Conservation (phyloP, 2,888 invertebrate species). For the Rhaphigaster nebulosa region DNA sequence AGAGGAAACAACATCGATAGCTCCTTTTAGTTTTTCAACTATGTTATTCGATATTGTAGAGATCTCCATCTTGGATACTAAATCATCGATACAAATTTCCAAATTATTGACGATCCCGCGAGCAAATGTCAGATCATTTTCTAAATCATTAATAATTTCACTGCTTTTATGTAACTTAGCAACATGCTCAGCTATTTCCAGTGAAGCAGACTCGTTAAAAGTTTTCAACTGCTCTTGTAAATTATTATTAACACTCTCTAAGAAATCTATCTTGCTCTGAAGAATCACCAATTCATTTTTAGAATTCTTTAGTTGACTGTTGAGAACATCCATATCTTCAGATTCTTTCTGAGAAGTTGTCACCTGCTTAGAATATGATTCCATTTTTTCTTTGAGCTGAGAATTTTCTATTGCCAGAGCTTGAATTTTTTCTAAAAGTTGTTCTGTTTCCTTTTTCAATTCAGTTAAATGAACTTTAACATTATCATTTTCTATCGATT, state of each 20-base stretch:
- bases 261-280: conserved; percentile 33
- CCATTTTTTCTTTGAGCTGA: conserved; percentile 40
- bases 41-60: background rate
- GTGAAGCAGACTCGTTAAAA: background rate
- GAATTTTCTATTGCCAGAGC: conserved; percentile 47
- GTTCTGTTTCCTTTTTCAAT: conserved; percentile 17
- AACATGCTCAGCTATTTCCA: conserved; percentile 27
- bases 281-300: background rate
- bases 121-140: background rate
- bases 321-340: background rate
- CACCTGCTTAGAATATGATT: conserved; percentile 30
- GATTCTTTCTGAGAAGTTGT: conserved; percentile 33
- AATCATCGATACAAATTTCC: conserved; percentile 31
- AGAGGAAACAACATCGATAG: background rate
- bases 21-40: conserved; percentile 42
- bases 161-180: background rate
- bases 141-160: conserved; percentile 20
- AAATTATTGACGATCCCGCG: background rate
- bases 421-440: conserved; percentile 53
- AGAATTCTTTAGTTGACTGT: background rate
- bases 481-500: conserved; percentile 52
- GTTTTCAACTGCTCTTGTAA: conserved; percentile 36
- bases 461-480: conserved; percentile 22
- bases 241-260: conserved; percentile 20
- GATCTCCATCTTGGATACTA: conserved; percentile 8